A percentile compares a stretch with the other conserved stretches of the same genome.
These are phyloP conservation scores for Manis javanica DNA, from an alignment of 2,797 vertebrate species.

Conservation along the genomic window DNA sequence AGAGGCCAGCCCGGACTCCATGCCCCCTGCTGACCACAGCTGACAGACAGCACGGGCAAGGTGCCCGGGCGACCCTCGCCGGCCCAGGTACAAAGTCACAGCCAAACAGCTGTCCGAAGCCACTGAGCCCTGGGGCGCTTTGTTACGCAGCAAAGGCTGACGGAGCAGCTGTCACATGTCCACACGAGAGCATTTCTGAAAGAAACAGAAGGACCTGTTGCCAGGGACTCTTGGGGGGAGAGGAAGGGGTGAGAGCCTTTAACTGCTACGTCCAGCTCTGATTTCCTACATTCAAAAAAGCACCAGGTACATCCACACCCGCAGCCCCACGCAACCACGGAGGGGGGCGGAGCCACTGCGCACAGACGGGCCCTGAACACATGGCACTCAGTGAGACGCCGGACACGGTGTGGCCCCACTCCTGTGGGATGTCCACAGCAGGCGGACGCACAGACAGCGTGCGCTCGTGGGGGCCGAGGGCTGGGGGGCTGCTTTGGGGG, in stretches of 20 bases:
- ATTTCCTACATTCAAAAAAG: not conserved
- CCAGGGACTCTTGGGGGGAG: not conserved
- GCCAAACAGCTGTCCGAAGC: not conserved
- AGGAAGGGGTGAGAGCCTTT: too few relatives aligned
- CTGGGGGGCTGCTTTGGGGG: not conserved
- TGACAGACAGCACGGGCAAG: not conserved
- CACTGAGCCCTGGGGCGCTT: accelerated
- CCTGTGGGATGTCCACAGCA: not conserved
- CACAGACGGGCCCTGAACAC: accelerated
- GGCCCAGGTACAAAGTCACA: not conserved
- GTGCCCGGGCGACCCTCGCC: too few relatives aligned
- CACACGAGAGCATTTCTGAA: accelerated
- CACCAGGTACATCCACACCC: too few relatives aligned
- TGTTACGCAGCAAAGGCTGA: not conserved
- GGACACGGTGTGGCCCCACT: not conserved
- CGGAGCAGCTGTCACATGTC: accelerated
- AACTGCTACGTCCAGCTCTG: accelerated
- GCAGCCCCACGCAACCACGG: too few relatives aligned
- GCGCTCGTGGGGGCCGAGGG: too few relatives aligned
- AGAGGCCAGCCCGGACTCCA: not conserved
- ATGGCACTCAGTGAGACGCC: accelerated
- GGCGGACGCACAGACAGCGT: not conserved
- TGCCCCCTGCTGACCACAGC: accelerated
- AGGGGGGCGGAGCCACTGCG: too few relatives aligned
- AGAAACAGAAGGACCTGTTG: accelerated